Evolutionary conservation across 2,797 vertebrate species (phyloP).

Genomic region (Halcyon smyrnensis): DNA sequence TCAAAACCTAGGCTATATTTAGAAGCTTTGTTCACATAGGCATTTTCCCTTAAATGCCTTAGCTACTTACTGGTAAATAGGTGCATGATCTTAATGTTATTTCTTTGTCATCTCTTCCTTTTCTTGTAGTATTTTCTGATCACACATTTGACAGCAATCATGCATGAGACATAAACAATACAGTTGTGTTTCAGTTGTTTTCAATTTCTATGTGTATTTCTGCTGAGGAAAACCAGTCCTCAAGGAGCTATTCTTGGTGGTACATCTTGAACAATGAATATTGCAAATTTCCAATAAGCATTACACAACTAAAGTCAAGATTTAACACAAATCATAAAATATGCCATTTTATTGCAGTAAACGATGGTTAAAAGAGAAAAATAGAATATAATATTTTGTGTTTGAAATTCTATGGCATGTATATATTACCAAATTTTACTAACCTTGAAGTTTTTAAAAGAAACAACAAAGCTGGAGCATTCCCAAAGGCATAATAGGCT

Average conservation of each 20-base stretch:
- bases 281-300: background rate
- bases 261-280: background rate
- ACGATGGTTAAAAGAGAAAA: background rate
- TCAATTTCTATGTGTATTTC: background rate
- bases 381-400: background rate
- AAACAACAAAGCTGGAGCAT: background rate
- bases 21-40: background rate
- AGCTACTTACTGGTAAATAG: background rate
- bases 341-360: background rate
- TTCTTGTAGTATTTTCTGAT: background rate
- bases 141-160: background rate
- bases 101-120: background rate
- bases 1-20: background rate
- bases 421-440: background rate
- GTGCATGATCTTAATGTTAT: background rate
- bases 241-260: background rate
- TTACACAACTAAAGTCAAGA: background rate
- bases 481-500: background rate
- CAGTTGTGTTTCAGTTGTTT: background rate
- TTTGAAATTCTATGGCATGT: background rate
- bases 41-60: background rate
- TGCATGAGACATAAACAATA: background rate
- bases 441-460: background rate
- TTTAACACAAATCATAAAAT: background rate
- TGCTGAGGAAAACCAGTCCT: background rate